Evolutionary conservation across 1,140 invertebrate genomes (phyloP).

Genomic region (Camponotus pennsylvanicus): DNA sequence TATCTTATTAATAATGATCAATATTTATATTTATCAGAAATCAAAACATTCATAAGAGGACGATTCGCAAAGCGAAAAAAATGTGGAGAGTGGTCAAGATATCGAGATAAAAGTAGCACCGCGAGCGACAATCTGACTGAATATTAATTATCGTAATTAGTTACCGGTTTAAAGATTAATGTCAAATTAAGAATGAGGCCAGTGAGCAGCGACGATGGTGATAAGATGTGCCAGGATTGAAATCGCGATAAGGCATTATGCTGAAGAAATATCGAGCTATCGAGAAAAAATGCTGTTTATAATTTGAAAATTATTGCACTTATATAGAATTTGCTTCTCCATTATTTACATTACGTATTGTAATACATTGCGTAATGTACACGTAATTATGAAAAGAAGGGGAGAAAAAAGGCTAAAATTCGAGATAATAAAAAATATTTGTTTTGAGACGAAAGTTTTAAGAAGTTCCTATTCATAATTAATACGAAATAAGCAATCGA

Average conservation of each 20-base stretch:
- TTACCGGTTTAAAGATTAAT: conserved; percentile 39
- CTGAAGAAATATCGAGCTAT: neutral
- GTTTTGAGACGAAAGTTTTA: no score
- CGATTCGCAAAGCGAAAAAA: neutral
- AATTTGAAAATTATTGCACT: neutral
- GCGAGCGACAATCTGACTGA: conserved; percentile 10
- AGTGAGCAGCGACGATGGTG: neutral
- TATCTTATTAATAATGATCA: conserved; percentile 25
- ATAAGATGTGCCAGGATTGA: conserved; percentile 1
- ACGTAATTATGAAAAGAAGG: no score
- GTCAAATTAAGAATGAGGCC: conserved; percentile 39
- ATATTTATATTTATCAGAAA: conserved; percentile 37
- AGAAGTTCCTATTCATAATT: neutral
- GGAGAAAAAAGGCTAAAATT: no score
- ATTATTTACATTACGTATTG: neutral
- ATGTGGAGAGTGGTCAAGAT: neutral
- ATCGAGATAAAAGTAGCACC: conserved; percentile 3
- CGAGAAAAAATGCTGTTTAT: neutral
- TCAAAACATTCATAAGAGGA: neutral
- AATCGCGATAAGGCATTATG: conserved; percentile 2
- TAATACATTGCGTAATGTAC: no score
- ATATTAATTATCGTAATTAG: conserved; percentile 52
- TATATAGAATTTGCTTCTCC: neutral
- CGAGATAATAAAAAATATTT: no score
- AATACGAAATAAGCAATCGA: neutral